These are phyloP conservation scores for Hippotragus niger DNA, from an alignment of 2,113 vertebrate species.

Conservation along the genomic window DNA sequence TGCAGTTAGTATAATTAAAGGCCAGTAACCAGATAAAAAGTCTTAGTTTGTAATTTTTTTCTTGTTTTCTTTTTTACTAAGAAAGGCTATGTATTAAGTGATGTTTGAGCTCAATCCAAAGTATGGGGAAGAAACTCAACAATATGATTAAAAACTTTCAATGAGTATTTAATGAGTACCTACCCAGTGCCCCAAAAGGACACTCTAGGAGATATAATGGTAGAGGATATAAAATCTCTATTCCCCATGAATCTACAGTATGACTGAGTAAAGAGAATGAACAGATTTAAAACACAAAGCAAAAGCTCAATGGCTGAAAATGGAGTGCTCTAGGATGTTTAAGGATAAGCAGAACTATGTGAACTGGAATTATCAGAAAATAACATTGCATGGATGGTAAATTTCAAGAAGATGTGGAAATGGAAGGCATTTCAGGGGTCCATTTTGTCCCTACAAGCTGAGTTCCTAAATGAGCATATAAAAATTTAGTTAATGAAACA, in stretches of 20 bases:
- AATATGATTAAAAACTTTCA: conserved; percentile 51
- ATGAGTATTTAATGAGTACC: conserved; percentile 55
- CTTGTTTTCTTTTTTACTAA: background rate
- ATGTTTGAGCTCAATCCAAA: conserved; percentile 46
- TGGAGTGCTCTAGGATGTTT: background rate
- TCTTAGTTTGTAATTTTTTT: conserved; percentile 63
- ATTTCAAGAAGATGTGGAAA: background rate
- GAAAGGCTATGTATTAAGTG: conserved; percentile 30
- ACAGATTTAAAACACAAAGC: background rate
- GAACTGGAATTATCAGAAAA: background rate
- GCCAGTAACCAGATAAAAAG: conserved; percentile 72
- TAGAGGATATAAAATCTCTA: background rate
- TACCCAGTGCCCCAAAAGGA: background rate
- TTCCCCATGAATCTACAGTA: background rate
- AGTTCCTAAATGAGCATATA: background rate
- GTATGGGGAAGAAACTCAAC: background rate
- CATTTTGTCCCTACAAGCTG: background rate
- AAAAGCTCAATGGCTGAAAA: background rate
- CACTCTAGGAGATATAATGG: background rate
- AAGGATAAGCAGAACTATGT: background rate
- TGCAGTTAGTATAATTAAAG: conserved; percentile 80
- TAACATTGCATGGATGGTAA: background rate
- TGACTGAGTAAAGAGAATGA: background rate
- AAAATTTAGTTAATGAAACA: background rate
- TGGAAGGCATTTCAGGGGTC: background rate